These are phyloP conservation scores for Engraulis encrasicolus DNA, from an alignment of 2,113 vertebrate species.

Conservation along the genomic window DNA sequence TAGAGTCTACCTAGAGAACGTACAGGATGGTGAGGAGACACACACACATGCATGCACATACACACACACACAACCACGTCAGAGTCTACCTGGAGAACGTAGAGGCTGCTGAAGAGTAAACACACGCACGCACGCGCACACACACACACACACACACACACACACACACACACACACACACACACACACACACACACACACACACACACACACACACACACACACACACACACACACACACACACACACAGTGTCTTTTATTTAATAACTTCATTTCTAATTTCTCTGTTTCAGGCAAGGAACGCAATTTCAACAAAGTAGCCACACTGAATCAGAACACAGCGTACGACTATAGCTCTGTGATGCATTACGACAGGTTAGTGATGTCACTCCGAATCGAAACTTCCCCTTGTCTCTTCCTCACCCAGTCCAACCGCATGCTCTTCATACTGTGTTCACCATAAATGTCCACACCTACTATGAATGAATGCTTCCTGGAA, in stretches of 20 bases:
- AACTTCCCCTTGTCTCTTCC: not conserved
- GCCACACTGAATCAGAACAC: slow-evolving; percentile 56
- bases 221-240: no score
- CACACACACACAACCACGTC: not conserved
- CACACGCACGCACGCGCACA: no score
- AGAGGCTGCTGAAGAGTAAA: no score
- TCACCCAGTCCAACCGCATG: not conserved
- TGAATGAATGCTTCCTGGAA: no score
- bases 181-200: not conserved
- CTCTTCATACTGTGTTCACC: not conserved
- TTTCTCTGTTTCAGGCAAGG: slow-evolving; percentile 40
- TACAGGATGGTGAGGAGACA: slow-evolving; percentile 60
- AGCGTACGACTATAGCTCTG: slow-evolving; percentile 61
- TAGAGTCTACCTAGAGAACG: no score
- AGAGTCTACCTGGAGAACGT: no score
- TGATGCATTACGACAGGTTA: slow-evolving; percentile 63
- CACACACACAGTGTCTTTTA: not conserved
- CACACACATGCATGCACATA: not conserved
- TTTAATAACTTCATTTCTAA: not conserved
- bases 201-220: not conserved
- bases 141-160: not conserved
- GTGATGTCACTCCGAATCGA: slow-evolving; percentile 21
- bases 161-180: not conserved
- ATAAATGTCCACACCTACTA: no score
- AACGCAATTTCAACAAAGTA: slow-evolving; percentile 53